Evolutionary conservation across 2,797 vertebrate genomes (phyloP).

Genomic region (Gymnodraco acuticeps): DNA sequence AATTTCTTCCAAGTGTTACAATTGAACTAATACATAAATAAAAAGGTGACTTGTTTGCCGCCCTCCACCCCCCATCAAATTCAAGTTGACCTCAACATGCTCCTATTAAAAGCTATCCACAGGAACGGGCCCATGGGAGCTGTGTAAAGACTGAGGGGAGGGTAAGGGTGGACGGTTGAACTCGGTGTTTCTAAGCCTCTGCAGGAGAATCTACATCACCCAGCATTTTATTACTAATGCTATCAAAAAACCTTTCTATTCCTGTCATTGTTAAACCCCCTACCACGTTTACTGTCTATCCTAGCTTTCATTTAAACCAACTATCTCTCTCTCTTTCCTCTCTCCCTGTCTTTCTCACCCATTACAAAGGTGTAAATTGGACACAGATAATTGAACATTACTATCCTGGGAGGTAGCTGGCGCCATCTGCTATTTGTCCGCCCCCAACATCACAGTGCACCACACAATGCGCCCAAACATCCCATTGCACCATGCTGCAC

Average conservation of each 20-base stretch:
- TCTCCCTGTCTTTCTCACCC: conserved; percentile 61
- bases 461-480: conserved; percentile 64
- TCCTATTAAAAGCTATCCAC: conserved; percentile 59
- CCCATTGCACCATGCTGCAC: conserved; percentile 39
- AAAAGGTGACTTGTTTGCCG: conserved; percentile 60
- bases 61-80: conserved; percentile 57
- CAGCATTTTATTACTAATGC: conserved; percentile 4
- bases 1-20: conserved; percentile 67
- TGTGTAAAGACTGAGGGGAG: conserved; percentile 19
- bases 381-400: conserved; percentile 85
- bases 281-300: conserved; percentile 21
- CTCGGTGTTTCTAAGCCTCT: conserved; percentile 16
- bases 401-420: conserved; percentile 77
- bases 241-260: conserved; percentile 6
- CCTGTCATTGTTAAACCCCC: conserved; percentile 12
- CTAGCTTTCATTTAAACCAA: conserved; percentile 35
- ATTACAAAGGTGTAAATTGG: conserved; percentile 83
- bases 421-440: conserved; percentile 81
- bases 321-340: conserved; percentile 29
- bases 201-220: conserved; percentile 9
- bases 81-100: conserved; percentile 70
- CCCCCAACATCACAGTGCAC: conserved; percentile 76
- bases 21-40: conserved; percentile 63
- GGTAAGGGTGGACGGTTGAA: conserved; percentile 19
- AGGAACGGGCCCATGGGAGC: conserved; percentile 55